Percentiles rank a stretch among this genome's conserved stretches.
Evolutionary conservation across 2,888 invertebrate species (phyloP).

Genomic region (Andrena chrysosceles): DNA sequence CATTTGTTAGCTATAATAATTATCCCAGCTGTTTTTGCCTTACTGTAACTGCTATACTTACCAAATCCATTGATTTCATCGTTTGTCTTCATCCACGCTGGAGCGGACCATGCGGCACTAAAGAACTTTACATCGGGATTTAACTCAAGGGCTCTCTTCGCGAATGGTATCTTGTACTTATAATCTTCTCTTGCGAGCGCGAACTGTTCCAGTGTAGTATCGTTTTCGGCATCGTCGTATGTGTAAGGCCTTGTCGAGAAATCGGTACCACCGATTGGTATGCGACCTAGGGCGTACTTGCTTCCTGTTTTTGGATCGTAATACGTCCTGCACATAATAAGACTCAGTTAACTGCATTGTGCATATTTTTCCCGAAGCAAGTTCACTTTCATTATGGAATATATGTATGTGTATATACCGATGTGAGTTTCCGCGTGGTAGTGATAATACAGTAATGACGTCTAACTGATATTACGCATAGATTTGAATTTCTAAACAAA

Average conservation of each 20-base stretch:
- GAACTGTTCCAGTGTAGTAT: slow-evolving; percentile 88
- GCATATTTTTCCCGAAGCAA: background rate
- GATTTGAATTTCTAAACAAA: background rate
- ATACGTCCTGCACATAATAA: background rate
- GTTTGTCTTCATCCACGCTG: slow-evolving; percentile 90
- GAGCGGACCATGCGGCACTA: slow-evolving; percentile 89
- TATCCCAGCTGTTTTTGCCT: background rate
- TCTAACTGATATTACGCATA: background rate
- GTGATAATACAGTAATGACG: background rate
- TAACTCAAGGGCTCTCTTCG: slow-evolving; percentile 84
- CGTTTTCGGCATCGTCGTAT: slow-evolving; percentile 89
- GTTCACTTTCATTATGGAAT: background rate
- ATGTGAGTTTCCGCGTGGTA: background rate
- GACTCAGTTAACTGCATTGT: background rate
- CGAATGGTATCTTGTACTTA: slow-evolving; percentile 88
- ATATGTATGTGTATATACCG: background rate
- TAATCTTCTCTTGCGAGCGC: slow-evolving; percentile 89
- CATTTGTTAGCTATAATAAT: background rate
- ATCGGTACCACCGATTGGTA: slow-evolving; percentile 94
- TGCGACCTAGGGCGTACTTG: slow-evolving; percentile 91
- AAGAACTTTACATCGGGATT: slow-evolving; percentile 86
- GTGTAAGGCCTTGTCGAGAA: slow-evolving; percentile 94
- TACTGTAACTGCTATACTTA: background rate
- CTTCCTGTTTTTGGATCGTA: slow-evolving; percentile 88
- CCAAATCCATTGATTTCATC: slow-evolving; percentile 79